These are phyloP conservation scores for Pleuronectes platessa DNA, from an alignment of 2,113 vertebrate species.

Conservation along the genomic window DNA sequence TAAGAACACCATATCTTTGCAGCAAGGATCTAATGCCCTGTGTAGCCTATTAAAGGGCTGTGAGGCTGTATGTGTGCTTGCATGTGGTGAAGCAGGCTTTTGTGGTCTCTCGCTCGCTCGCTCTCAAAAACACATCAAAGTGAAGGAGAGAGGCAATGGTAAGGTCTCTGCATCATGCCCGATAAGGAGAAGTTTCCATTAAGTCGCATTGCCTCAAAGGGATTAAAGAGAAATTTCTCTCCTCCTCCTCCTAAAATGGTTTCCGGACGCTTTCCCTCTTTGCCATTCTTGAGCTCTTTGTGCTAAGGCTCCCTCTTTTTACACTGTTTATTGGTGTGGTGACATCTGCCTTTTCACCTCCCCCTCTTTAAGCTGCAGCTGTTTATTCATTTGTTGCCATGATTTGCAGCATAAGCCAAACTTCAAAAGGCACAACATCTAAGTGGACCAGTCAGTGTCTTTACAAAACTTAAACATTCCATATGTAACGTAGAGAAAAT, in stretches of 20 bases:
- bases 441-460: background rate
- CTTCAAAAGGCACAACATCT: background rate
- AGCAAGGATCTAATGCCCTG: conserved; percentile 48
- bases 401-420: conserved; percentile 19
- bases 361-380: conserved; percentile 22
- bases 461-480: background rate
- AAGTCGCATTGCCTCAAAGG: conserved; percentile 75
- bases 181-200: conserved; percentile 81
- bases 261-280: conserved; percentile 51
- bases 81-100: conserved; percentile 54
- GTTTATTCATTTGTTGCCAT: conserved; percentile 32
- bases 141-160: conserved; percentile 68
- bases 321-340: conserved; percentile 50
- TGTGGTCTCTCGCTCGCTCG: conserved; percentile 40
- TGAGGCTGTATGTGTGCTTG: conserved; percentile 42
- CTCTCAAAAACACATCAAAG: conserved; percentile 77
- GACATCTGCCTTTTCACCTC: conserved; percentile 50
- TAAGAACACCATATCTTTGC: conserved; percentile 38
- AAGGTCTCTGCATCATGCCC: conserved; percentile 72
- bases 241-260: conserved; percentile 58
- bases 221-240: conserved; percentile 67
- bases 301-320: conserved; percentile 35
- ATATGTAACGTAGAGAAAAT: background rate
- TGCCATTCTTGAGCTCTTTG: conserved; percentile 43
- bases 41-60: conserved; percentile 52